Percentiles rank a stretch among this genome's conserved stretches.
phyloP scores from a whole-genome alignment of 2,113 vertebrate genomes.

The Recurvirostra avosetta region DNA sequence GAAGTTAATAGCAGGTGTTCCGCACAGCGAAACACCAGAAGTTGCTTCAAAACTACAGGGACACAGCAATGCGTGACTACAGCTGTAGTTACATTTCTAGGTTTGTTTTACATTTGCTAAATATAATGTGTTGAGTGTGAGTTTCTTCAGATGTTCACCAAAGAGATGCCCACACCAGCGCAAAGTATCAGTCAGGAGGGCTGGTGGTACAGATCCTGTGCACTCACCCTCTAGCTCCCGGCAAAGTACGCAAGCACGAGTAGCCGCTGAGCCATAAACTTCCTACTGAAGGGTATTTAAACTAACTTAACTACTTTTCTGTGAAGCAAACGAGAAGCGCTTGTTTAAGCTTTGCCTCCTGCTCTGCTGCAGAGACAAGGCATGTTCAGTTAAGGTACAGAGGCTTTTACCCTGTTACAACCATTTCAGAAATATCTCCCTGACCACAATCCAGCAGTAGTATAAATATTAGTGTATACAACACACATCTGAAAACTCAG shows the following conservation, averaged over 20 bases:
- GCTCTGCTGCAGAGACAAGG: not conserved
- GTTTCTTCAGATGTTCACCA: not conserved
- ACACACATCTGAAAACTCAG: not conserved
- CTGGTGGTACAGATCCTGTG: not conserved
- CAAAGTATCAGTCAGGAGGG: not conserved
- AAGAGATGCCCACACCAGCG: not conserved
- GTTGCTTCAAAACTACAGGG: not conserved
- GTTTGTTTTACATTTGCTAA: not conserved
- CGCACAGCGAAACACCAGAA: not conserved
- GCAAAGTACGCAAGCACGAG: not conserved
- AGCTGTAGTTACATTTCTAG: not conserved
- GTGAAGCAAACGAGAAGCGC: not conserved
- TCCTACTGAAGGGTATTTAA: not conserved
- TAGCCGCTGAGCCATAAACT: not conserved
- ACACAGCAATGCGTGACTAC: not conserved
- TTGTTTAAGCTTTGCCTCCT: not conserved
- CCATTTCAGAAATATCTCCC: not conserved
- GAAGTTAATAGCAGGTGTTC: not conserved
- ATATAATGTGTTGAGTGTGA: not conserved
- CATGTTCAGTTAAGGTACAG: fast-evolving
- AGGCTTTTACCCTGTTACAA: not conserved
- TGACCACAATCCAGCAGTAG: not conserved
- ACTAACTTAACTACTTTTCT: not conserved
- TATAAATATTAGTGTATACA: not conserved
- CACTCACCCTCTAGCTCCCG: not conserved